phyloP scores from a whole-genome alignment of 2,888 invertebrate genomes.

The Athrips mouffetella region DNA sequence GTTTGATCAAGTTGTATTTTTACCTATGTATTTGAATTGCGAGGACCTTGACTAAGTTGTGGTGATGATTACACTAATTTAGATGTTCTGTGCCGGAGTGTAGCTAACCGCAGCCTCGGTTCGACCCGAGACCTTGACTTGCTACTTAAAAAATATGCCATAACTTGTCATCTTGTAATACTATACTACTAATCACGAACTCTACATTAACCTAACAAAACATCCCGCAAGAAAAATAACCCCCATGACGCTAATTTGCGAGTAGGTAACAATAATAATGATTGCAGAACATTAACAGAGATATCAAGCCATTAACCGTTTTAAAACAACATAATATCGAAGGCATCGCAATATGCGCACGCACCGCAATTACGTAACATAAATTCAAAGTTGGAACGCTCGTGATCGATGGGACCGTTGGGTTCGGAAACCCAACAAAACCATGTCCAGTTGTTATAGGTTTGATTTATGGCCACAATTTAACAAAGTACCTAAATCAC shows the following conservation, averaged over 20 bases:
- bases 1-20: constrained; percentile 5
- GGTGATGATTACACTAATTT: constrained; percentile 61
- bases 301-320: constrained; percentile 55
- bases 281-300: constrained; percentile 46
- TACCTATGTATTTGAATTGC: constrained; percentile 27
- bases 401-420: constrained; percentile 63
- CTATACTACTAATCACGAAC: background rate
- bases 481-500: constrained; percentile 29
- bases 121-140: constrained; percentile 40
- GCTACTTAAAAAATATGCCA: constrained; percentile 14
- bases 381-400: constrained; percentile 60
- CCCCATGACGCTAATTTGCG: constrained; percentile 5
- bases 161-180: background rate
- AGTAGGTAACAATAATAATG: constrained; percentile 17
- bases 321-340: constrained; percentile 53
- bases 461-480: constrained; percentile 55
- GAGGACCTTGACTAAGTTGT: constrained; percentile 55
- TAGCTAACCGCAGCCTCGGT: constrained; percentile 53
- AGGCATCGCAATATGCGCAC: constrained; percentile 43
- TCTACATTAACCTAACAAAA: background rate
- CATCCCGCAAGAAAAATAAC: constrained; percentile 1
- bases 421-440: constrained; percentile 52
- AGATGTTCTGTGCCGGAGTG: constrained; percentile 31
- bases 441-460: constrained; percentile 54
- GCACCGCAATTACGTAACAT: constrained; percentile 70